Evolutionary conservation across 2,888 invertebrate genomes (phyloP).

Genomic region (Polietes domitor): DNA sequence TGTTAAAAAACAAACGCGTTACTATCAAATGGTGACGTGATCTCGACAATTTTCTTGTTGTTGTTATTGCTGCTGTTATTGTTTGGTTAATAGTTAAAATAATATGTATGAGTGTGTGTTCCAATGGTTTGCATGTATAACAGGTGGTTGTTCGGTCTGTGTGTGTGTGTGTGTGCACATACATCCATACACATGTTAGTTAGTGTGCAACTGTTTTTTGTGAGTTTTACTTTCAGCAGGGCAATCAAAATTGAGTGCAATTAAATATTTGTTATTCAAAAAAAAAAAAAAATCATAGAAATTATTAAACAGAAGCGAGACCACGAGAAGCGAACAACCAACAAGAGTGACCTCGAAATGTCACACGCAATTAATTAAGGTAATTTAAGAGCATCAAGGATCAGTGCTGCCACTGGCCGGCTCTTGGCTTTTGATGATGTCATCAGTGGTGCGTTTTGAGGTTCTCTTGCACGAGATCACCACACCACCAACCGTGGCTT

Average conservation of each 20-base stretch:
- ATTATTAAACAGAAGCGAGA: constrained; percentile 19
- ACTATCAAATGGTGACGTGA: constrained; percentile 43
- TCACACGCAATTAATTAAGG: constrained; percentile 43
- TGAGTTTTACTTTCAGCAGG: constrained; percentile 53
- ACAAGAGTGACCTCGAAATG: constrained; percentile 58
- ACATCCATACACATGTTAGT: too few relatives aligned
- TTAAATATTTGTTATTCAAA: constrained; percentile 48
- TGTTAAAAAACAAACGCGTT: constrained; percentile 7
- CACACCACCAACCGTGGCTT: background rate
- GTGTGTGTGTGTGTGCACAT: background rate
- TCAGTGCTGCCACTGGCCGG: background rate
- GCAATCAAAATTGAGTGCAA: constrained; percentile 49
- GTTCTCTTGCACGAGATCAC: background rate
- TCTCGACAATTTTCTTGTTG: constrained; percentile 2
- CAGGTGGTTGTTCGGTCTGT: background rate
- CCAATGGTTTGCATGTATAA: constrained; percentile 11
- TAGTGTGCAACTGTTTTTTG: constrained; percentile 32
- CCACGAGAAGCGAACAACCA: constrained; percentile 23
- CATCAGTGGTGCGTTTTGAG: too few relatives aligned
- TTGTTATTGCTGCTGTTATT: background rate
- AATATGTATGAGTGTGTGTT: background rate
- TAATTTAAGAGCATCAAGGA: constrained; percentile 50
- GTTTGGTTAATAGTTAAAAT: background rate
- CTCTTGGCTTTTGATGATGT: background rate
- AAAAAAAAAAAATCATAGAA: constrained; percentile 32